These are phyloP conservation scores for Kryptolebias marmoratus DNA, from an alignment of 2,113 vertebrate species.

Conservation along the genomic window DNA sequence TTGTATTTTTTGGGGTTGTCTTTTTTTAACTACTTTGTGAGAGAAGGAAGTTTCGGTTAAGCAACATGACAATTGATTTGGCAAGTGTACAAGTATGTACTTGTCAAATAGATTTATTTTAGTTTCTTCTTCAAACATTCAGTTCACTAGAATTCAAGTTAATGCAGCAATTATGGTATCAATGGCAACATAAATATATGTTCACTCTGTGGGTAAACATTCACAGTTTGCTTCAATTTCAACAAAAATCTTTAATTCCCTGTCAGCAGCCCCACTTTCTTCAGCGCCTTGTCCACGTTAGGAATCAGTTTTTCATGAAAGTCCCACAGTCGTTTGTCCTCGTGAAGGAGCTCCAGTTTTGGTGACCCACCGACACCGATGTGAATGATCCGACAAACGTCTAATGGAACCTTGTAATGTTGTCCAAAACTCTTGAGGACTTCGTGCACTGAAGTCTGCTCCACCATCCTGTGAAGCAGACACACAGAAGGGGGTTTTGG, in stretches of 20 bases:
- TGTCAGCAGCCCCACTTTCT: constrained; percentile 31
- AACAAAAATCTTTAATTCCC: neutral
- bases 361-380: constrained; percentile 2
- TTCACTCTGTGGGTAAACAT: too few relatives aligned
- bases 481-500: neutral
- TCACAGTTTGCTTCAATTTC: too few relatives aligned
- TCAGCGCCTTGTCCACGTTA: constrained; percentile 47
- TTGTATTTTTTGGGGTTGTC: too few relatives aligned
- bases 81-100: too few relatives aligned
- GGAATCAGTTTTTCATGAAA: constrained; percentile 56
- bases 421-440: constrained; percentile 35
- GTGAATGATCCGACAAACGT: constrained; percentile 62
- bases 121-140: too few relatives aligned
- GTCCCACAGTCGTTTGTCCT: constrained; percentile 70
- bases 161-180: neutral
- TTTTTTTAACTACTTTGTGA: too few relatives aligned
- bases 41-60: too few relatives aligned
- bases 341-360: constrained; percentile 36
- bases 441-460: constrained; percentile 68
- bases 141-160: neutral
- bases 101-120: too few relatives aligned
- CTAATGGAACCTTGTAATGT: constrained; percentile 6
- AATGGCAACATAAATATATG: too few relatives aligned
- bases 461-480: constrained; percentile 46
- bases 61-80: too few relatives aligned